Evolutionary conservation across 2,113 vertebrate species (phyloP).

Genomic region (Xiphophorus hellerii): DNA sequence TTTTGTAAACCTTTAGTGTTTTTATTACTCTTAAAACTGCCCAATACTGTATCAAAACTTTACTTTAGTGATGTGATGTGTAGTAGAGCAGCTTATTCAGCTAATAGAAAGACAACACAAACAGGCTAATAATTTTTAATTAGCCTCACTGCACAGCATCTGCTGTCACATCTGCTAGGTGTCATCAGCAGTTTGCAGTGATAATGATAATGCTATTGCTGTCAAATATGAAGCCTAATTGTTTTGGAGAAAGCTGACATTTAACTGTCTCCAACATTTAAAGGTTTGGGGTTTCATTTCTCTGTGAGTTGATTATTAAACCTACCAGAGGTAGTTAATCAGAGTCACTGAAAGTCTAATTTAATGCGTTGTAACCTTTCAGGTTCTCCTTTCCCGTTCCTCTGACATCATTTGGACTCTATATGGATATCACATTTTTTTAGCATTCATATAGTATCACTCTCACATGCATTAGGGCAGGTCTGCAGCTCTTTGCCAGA

Average conservation of each 20-base stretch:
- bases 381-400: background rate
- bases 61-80: background rate
- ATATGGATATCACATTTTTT: constrained; percentile 6
- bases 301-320: constrained; percentile 4
- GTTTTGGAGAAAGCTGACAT: constrained; percentile 30
- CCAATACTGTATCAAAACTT: background rate
- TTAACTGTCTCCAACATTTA: constrained; percentile 9
- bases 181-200: constrained; percentile 38
- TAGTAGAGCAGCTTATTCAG: constrained; percentile 32
- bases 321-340: background rate
- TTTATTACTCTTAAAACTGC: background rate
- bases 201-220: constrained; percentile 33
- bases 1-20: background rate
- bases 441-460: constrained; percentile 9
- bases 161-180: constrained; percentile 47
- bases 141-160: constrained; percentile 38
- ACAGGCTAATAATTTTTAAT: constrained; percentile 58
- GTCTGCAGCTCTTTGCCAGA: constrained; percentile 29
- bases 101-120: constrained; percentile 39
- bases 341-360: background rate
- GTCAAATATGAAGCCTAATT: constrained; percentile 17
- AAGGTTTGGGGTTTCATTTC: background rate
- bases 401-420: constrained; percentile 12
- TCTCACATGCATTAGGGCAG: constrained; percentile 22
- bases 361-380: constrained; percentile 10